A percentile compares a stretch with the other conserved stretches of the same genome.
phyloP scores from a whole-genome alignment of 1,140 invertebrate species.

The Ganaspis sp. region DNA sequence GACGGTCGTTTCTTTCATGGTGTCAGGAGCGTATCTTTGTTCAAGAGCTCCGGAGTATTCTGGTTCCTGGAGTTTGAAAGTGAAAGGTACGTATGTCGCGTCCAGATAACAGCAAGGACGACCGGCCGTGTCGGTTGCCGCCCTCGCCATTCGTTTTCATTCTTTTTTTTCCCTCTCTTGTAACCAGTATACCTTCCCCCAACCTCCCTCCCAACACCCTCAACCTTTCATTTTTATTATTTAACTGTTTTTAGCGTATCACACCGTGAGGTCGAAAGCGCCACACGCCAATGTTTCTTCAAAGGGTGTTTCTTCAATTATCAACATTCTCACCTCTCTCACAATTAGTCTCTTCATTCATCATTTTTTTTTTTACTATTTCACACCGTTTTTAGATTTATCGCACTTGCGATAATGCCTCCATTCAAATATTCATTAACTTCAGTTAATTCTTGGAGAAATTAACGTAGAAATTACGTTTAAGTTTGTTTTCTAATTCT shows the following conservation, averaged over 20 bases:
- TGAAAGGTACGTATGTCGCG: conserved; percentile 74
- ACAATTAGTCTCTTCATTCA: conserved; percentile 4
- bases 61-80: conserved; percentile 74
- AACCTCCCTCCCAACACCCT: neutral
- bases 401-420: neutral
- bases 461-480: neutral
- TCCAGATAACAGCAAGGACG: conserved; percentile 76
- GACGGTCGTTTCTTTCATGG: conserved; percentile 40
- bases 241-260: conserved; percentile 30
- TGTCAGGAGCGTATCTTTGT: conserved; percentile 62
- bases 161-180: conserved; percentile 47
- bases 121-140: conserved; percentile 65
- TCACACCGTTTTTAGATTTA: neutral
- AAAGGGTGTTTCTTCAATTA: conserved; percentile 29
- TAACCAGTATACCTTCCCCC: neutral
- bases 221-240: conserved; percentile 31
- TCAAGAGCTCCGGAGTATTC: conserved; percentile 66
- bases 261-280: conserved; percentile 2
- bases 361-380: conserved; percentile 8
- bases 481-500: too few relatives aligned
- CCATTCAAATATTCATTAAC: neutral
- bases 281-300: conserved; percentile 29
- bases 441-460: neutral
- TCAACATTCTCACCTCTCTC: conserved; percentile 18
- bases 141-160: conserved; percentile 63